A percentile compares a stretch with the other conserved stretches of the same genome.
These are phyloP conservation scores for Laodelphax striatellus DNA, from an alignment of 1,140 invertebrate genomes.

Conservation along the genomic window DNA sequence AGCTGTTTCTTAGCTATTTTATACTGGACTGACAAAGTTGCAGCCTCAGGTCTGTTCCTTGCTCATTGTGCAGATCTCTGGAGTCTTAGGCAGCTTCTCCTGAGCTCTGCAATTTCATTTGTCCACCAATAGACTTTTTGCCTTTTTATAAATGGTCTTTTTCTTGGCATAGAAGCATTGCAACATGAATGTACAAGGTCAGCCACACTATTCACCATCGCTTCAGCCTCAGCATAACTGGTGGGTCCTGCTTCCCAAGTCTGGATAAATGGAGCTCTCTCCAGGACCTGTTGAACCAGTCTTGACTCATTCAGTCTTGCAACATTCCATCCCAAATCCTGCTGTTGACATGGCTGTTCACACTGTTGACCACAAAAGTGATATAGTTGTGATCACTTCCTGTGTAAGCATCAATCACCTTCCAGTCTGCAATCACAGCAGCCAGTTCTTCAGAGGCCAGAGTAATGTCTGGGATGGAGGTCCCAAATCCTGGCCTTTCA, in stretches of 20 bases:
- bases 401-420: not conserved
- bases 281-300: not conserved
- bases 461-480: slow-evolving; percentile 13
- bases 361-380: too few species aligned
- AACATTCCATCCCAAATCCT: not conserved
- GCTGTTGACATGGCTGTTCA: too few species aligned
- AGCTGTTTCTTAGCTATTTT: too few species aligned
- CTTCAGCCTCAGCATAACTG: too few species aligned
- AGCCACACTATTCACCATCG: too few species aligned
- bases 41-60: not conserved
- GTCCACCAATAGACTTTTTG: too few species aligned
- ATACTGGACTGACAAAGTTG: too few species aligned
- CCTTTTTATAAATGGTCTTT: too few species aligned
- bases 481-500: too few species aligned
- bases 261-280: not conserved
- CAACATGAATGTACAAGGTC: too few species aligned
- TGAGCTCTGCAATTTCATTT: not conserved
- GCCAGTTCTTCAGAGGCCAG: slow-evolving; percentile 12
- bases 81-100: not conserved
- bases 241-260: not conserved
- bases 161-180: too few species aligned
- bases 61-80: not conserved
- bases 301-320: not conserved
- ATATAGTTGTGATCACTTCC: too few species aligned
- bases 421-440: not conserved